These are phyloP conservation scores for Siniperca obscura DNA, from an alignment of 2,797 vertebrate species.

Conservation along the genomic window DNA sequence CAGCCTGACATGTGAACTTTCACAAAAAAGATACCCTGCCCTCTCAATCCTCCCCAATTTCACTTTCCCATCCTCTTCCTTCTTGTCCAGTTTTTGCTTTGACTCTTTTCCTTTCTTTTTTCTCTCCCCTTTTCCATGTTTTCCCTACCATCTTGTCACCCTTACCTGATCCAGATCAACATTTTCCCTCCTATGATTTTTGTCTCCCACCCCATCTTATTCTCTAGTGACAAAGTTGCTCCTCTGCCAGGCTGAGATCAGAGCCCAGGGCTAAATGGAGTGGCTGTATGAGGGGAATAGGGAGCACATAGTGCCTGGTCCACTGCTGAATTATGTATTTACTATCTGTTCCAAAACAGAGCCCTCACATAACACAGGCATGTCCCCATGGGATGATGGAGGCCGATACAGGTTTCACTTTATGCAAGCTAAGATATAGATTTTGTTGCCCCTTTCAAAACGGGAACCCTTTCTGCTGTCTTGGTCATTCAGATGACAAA, in stretches of 20 bases:
- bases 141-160: slow-evolving; percentile 20
- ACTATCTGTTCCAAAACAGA: slow-evolving; percentile 78
- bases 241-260: slow-evolving; percentile 71
- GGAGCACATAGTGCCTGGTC: slow-evolving; percentile 62
- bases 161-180: slow-evolving; percentile 45
- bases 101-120: slow-evolving; percentile 73
- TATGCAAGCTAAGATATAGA: slow-evolving; percentile 80
- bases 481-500: slow-evolving; percentile 90
- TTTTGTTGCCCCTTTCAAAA: slow-evolving; percentile 79
- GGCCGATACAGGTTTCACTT: slow-evolving; percentile 77
- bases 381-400: slow-evolving; percentile 56
- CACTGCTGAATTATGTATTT: slow-evolving; percentile 80
- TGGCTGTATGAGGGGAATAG: slow-evolving; percentile 63
- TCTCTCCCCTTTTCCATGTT: not conserved
- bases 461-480: slow-evolving; percentile 86
- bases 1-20: slow-evolving; percentile 94
- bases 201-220: slow-evolving; percentile 49
- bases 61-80: slow-evolving; percentile 83
- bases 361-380: slow-evolving; percentile 70
- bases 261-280: slow-evolving; percentile 78
- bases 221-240: slow-evolving; percentile 70
- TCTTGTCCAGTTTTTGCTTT: slow-evolving; percentile 76
- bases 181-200: slow-evolving; percentile 58
- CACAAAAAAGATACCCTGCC: slow-evolving; percentile 86
- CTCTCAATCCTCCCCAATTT: slow-evolving; percentile 82